Percentiles rank a stretch among this genome's conserved stretches.
phyloP scores from a whole-genome alignment of 1,140 invertebrate species.

The Cotesia chilonis region DNA sequence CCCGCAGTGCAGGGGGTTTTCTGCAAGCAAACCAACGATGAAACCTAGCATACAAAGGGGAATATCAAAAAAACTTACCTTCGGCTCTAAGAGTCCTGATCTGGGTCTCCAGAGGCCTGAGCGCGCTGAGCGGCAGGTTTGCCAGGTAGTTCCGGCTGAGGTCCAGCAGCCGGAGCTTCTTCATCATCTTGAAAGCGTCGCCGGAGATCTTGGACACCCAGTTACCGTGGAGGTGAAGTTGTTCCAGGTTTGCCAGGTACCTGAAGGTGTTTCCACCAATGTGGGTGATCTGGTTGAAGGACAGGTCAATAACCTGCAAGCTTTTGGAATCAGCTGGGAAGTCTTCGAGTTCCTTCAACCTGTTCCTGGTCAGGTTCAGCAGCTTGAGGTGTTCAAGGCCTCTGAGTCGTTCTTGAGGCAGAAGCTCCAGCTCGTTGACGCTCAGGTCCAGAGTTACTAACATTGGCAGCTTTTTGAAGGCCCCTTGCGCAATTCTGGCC shows the following conservation, averaged over 20 bases:
- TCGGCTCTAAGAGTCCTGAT: conserved; percentile 78
- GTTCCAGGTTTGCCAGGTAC: conserved; percentile 77
- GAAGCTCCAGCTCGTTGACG: conserved; percentile 81
- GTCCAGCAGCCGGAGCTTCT: conserved; percentile 82
- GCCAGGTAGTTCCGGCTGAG: conserved; percentile 86
- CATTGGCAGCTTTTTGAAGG: conserved; percentile 79
- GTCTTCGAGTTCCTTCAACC: conserved; percentile 81
- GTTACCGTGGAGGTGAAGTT: conserved; percentile 84
- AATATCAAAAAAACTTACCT: conserved; percentile 68
- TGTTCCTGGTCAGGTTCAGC: conserved; percentile 85
- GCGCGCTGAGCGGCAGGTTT: conserved; percentile 79
- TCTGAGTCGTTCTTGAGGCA: conserved; percentile 85
- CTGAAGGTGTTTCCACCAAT: conserved; percentile 80
- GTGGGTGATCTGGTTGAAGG: conserved; percentile 82
- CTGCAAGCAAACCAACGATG: conserved; percentile 64
- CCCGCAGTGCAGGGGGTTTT: conserved; percentile 83
- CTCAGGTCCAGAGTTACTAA: conserved; percentile 84
- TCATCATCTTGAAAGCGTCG: conserved; percentile 83
- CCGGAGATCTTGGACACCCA: conserved; percentile 80
- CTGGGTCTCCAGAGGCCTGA: conserved; percentile 81
- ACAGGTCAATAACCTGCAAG: conserved; percentile 82
- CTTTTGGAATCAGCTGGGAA: conserved; percentile 81
- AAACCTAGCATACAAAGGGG: background rate
- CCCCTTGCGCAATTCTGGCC: conserved; percentile 81
- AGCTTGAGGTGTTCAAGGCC: conserved; percentile 77